These are phyloP conservation scores for Holacanthella duospinosa DNA, from an alignment of 2,888 invertebrate species.

Conservation along the genomic window DNA sequence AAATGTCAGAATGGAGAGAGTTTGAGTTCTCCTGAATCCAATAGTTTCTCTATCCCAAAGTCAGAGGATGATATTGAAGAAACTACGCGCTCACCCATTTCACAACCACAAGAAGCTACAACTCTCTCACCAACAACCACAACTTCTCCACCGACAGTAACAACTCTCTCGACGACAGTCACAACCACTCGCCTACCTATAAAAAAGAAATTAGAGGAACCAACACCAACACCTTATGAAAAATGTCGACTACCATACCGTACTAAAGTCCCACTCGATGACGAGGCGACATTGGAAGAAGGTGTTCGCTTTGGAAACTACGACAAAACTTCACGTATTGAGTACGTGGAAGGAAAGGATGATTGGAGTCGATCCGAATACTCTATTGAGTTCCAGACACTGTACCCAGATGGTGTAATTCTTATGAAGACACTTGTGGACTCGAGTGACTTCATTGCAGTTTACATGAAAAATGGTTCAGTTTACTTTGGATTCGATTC, in stretches of 20 bases:
- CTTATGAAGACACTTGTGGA: constrained; percentile 58
- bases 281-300: constrained; percentile 54
- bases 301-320: constrained; percentile 34
- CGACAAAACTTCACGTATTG: constrained; percentile 32
- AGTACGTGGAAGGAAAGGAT: constrained; percentile 23
- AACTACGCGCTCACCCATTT: constrained; percentile 42
- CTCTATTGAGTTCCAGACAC: constrained; percentile 75
- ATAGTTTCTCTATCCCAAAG: constrained; percentile 20
- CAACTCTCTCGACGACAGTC: constrained; percentile 25
- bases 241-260: constrained; percentile 47
- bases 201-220: constrained; percentile 37
- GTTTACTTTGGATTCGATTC: constrained; percentile 54
- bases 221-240: constrained; percentile 38
- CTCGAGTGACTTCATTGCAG: constrained; percentile 59
- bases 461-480: constrained; percentile 62
- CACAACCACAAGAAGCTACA: constrained; percentile 39
- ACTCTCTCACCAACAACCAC: constrained; percentile 38
- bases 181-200: not conserved
- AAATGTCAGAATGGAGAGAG: constrained; percentile 23
- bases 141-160: constrained; percentile 26
- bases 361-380: constrained; percentile 40
- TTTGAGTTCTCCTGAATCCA: constrained; percentile 10
- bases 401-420: constrained; percentile 70
- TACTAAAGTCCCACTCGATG: constrained; percentile 57
- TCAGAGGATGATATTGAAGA: constrained; percentile 19